A percentile compares a stretch with the other conserved stretches of the same genome.
Evolutionary conservation across 1,140 invertebrate species (phyloP).

Genomic region (Penaeus indicus): DNA sequence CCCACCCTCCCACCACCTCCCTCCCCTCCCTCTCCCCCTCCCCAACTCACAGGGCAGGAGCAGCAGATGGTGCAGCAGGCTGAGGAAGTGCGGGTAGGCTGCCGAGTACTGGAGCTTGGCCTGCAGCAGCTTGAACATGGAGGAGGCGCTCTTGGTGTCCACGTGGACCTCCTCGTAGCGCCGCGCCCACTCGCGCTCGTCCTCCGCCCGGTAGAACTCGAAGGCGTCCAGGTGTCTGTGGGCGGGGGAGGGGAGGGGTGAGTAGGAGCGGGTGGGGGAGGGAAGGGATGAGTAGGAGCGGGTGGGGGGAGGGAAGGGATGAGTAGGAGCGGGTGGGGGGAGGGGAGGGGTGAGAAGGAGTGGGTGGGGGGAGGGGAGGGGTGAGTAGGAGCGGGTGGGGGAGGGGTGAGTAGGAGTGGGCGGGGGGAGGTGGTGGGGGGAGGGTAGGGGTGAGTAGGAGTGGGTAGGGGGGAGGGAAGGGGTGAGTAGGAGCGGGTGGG

Average conservation of each 20-base stretch:
- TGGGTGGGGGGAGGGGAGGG: not conserved
- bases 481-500: no score
- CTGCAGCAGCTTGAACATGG: conserved; percentile 94
- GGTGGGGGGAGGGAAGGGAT: not conserved
- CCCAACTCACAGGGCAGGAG: conserved; percentile 86
- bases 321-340: not conserved
- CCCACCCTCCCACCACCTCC: not conserved
- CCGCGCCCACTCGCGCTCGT: conserved; percentile 93
- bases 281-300: not conserved
- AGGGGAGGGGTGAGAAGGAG: not conserved
- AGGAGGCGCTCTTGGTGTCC: conserved; percentile 92
- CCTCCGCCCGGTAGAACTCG: conserved; percentile 97
- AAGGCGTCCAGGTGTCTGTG: conserved; percentile 90
- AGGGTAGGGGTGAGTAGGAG: no score
- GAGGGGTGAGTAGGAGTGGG: no score
- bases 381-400: not conserved
- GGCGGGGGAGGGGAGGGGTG: not conserved
- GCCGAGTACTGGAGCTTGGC: conserved; percentile 92
- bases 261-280: not conserved
- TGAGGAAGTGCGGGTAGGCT: conserved; percentile 93
- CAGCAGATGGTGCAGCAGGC: conserved; percentile 91
- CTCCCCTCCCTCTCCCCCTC: not conserved
- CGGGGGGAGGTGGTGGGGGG: no score
- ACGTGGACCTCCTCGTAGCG: conserved; percentile 92
- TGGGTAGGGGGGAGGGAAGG: no score